Evolutionary conservation across 2,797 vertebrate species (phyloP), one percentile per base, ranked within the genome.

Genomic region (Hafferia zeledoni): DNA sequence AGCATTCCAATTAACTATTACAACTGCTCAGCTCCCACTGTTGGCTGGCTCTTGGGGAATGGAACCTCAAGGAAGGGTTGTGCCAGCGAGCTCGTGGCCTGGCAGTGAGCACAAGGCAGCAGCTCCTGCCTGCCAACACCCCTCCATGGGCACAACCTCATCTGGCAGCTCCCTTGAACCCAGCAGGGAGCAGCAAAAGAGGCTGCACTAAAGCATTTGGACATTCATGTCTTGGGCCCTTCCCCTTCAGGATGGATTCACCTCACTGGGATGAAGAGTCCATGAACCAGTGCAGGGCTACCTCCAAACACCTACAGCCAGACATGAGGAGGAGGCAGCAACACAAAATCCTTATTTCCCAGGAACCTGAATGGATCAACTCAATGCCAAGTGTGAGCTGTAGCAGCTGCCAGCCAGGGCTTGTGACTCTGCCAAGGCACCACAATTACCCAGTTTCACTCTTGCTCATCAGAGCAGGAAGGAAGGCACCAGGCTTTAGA

Each of bases 201-300:
- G 31, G 49, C 25, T 20, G 44, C 31, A 0, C 19, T 19, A 0
- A 53, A 59, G 3, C 53, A 3, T 6, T 31, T 0, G 8, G 22
- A 11, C 60, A 15, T 6, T 15, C 41, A 13, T 1, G 0, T 13
- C 69, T 49, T 2, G 5, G 15, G 23, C 28, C 53, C 24, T 39
- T 64, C 35, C 46, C 27, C 57, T 68, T 31, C 61, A 16, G 76
- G 60, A 52, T 9, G 7, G 44, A 13, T 20, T 47, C 31, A 8
- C 43, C 15, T 16, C 31, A 1, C 9, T 20, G 28, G 24, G 14
- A 60, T 25, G 31, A 74, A 46, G 18, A 83, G 44, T 1, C 59
- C 0, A 1, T 11, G 43, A 5, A 5, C 27, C 3, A 0, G 4
- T 7, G 49, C 9, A 1, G 2, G 0, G 41, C 39, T 33, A 3